Evolutionary conservation across 2,113 vertebrate species (phyloP), one percentile per base, ranked within the genome.

Genomic region (Eurypyga helias): DNA sequence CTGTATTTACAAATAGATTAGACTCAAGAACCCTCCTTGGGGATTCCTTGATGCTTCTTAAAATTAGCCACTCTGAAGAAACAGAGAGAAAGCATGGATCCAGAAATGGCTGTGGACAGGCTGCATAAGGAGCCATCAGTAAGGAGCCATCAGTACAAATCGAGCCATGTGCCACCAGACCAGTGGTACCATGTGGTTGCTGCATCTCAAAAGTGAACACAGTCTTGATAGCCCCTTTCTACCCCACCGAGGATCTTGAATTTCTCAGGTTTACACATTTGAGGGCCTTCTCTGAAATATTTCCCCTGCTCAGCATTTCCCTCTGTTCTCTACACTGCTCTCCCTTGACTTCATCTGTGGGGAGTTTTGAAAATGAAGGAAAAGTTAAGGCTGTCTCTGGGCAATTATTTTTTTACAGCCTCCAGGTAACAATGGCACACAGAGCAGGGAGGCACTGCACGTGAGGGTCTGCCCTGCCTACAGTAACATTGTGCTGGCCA

Each of bases 221-320:
- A 38, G 3, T 14, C 8, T 71, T 52, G 26, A 58, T 2, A 52
- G 25, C 7, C 16, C 26, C 11, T 61, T 61, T 17, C 38, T 8
- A 8, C 1, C 26, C 43, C 13, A 1, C 28, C 0, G 2, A 52
- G 36, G 11, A 28, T 38, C 23, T 54, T 33, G n/a, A 33, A 23
- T 70, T 70, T 43, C 34, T 45, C 2, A 1, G 2, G 1, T 57
- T 83, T 66, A 80, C n/a, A 23, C 6, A 41, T 51, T 10, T 67
- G 36, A 84, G 10, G 17, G 8, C 17, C 34, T 51, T 7, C 1
- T 51, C 34, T 75, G 51, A 82, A 34, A 13, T 10, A 46, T 26
- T 29, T 25, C 21, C 13, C 6, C 6, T 13, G 11, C 48, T 77
- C 34, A 64, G 43, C 25, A 11, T 64, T 61, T 10, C 24, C 24